Conservation (phyloP, 1,140 invertebrate species). For the Drosophila trapezifrons region DNA sequence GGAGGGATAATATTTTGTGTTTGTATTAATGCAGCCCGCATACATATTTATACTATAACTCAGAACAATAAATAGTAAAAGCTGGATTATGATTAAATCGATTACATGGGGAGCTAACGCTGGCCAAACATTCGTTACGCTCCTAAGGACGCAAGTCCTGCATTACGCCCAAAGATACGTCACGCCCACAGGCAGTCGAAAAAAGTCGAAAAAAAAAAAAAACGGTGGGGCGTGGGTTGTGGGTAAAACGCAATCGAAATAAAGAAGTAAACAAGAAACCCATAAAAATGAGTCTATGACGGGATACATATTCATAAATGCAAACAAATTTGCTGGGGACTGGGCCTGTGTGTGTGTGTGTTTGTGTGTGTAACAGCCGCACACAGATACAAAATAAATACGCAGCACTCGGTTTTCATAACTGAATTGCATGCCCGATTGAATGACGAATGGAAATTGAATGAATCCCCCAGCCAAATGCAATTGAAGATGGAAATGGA, state of each 20-base stretch:
- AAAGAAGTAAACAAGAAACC: conserved; percentile 63
- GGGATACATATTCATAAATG: conserved; percentile 68
- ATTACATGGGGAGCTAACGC: conserved; percentile 71
- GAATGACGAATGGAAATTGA: conserved; percentile 65
- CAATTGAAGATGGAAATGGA: conserved; percentile 55
- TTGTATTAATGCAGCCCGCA: conserved; percentile 76
- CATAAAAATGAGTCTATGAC: conserved; percentile 64
- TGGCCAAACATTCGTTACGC: conserved; percentile 38
- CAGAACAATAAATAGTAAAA: conserved; percentile 83
- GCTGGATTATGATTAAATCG: conserved; percentile 83
- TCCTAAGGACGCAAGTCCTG: conserved; percentile 34
- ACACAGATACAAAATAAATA: conserved; percentile 62
- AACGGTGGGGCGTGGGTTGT: too few species aligned
- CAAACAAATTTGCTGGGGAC: conserved; percentile 62
- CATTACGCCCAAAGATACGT: conserved; percentile 64
- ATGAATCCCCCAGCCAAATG: conserved; percentile 53
- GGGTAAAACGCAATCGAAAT: conserved; percentile 42
- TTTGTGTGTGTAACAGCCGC: not conserved
- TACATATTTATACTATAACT: conserved; percentile 82
- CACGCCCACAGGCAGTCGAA: conserved; percentile 51
- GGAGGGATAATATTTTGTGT: conserved; percentile 73
- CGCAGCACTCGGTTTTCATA: conserved; percentile 67
- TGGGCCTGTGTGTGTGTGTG: not conserved
- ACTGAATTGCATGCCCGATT: conserved; percentile 67
- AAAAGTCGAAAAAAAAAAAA: conserved; percentile 17